Conservation (phyloP, 2,888 invertebrate species). For the Cryptops parisi region DNA sequence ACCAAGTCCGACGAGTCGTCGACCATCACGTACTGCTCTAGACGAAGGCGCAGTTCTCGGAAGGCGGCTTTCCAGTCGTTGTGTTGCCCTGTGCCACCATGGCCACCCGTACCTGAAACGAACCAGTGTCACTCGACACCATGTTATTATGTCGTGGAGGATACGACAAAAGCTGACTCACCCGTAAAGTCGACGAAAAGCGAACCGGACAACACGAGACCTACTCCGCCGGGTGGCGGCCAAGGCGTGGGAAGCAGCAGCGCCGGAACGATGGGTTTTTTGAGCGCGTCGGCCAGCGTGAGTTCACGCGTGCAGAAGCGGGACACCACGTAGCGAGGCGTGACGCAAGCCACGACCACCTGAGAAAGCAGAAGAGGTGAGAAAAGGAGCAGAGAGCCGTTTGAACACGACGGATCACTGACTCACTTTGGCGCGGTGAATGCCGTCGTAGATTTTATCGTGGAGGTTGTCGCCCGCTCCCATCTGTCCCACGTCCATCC, state of each 20-base stretch:
- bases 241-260: constrained; percentile 32
- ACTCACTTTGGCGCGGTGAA: constrained; percentile 31
- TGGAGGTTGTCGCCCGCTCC: constrained; percentile 33
- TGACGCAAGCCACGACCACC: constrained; percentile 31
- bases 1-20: too few relatives aligned
- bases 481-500: constrained; percentile 37
- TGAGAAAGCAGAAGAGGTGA: constrained; percentile 18
- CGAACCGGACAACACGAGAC: constrained; percentile 33
- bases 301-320: constrained; percentile 33
- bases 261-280: constrained; percentile 35
- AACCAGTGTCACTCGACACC: background rate
- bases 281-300: constrained; percentile 33
- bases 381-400: background rate
- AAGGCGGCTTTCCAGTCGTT: constrained; percentile 23
- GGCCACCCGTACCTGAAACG: constrained; percentile 22
- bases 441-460: constrained; percentile 33
- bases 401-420: background rate
- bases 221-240: constrained; percentile 36
- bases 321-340: constrained; percentile 33
- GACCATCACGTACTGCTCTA: constrained; percentile 12
- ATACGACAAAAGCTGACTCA: too few relatives aligned
- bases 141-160: too few relatives aligned
- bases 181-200: constrained; percentile 35
- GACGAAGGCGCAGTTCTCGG: constrained; percentile 20
- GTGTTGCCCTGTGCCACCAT: constrained; percentile 23